Evolutionary conservation across 2,113 vertebrate genomes (phyloP).

Genomic region (Phylloscopus trochiloides): DNA sequence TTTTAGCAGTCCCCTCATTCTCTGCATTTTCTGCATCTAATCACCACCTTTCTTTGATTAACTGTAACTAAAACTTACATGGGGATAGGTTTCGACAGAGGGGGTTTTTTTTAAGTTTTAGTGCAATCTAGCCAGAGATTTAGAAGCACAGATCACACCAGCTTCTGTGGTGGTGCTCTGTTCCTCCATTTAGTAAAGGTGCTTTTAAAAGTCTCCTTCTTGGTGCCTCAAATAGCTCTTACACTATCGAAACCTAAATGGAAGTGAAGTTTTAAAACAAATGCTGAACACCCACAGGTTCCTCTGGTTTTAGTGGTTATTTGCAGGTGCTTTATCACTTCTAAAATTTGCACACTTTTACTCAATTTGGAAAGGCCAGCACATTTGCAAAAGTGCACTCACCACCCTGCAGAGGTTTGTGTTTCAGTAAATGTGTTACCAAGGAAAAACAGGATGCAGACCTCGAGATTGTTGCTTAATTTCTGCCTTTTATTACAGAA

Average conservation of each 20-base stretch:
- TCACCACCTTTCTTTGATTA: not conserved
- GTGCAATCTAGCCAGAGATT: not conserved
- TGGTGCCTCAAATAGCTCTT: not conserved
- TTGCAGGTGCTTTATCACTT: not conserved
- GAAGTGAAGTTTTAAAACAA: not conserved
- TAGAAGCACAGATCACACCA: not conserved
- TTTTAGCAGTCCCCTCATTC: not conserved
- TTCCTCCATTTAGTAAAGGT: not conserved
- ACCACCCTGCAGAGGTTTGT: not conserved
- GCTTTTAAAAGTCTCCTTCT: not conserved
- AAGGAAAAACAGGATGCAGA: not conserved
- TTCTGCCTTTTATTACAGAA: not conserved
- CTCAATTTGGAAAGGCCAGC: slow-evolving; percentile 2
- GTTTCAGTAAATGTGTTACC: not conserved
- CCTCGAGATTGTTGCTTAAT: not conserved
- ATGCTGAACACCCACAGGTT: not conserved
- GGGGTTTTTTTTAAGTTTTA: not conserved
- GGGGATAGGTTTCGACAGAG: fast-evolving
- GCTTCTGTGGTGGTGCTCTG: not conserved
- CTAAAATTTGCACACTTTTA: not conserved
- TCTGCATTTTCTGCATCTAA: not conserved
- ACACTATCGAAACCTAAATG: not conserved
- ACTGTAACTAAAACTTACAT: not conserved
- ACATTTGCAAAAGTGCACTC: slow-evolving; percentile 2
- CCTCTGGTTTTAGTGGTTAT: not conserved